Percentiles rank a stretch among this genome's conserved stretches.
phyloP scores from a whole-genome alignment of 2,113 vertebrate species.

The Zootoca vivipara region DNA sequence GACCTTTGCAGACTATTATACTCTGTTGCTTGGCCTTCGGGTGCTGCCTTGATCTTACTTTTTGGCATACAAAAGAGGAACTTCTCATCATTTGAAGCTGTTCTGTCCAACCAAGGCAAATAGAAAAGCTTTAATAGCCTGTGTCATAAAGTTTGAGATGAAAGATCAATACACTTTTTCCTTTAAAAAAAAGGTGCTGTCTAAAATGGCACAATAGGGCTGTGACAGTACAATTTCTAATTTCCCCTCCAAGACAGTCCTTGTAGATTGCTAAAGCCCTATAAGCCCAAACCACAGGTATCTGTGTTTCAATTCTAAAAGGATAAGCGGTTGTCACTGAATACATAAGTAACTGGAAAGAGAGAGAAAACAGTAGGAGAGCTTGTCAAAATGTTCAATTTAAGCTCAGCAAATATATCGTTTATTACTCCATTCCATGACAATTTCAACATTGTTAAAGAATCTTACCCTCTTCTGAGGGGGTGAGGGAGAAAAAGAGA shows the following conservation, averaged over 20 bases:
- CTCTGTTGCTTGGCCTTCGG: neutral
- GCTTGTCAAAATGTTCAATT: neutral
- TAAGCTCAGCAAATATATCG: neutral
- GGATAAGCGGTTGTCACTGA: constrained; percentile 24
- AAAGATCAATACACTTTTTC: neutral
- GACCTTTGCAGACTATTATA: neutral
- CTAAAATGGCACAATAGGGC: constrained; percentile 14
- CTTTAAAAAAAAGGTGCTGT: neutral
- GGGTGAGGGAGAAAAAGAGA: neutral
- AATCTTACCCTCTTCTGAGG: neutral
- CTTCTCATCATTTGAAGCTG: neutral
- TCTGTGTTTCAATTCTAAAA: constrained; percentile 31
- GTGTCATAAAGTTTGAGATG: neutral
- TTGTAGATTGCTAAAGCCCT: constrained; percentile 13
- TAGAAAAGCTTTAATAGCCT: neutral
- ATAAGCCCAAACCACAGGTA: constrained; percentile 3
- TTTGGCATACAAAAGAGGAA: neutral
- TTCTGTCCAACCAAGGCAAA: neutral
- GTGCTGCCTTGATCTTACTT: neutral
- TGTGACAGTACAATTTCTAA: neutral
- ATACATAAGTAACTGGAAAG: rapidly evolving
- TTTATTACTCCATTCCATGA: constrained; percentile 19
- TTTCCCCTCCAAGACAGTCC: neutral
- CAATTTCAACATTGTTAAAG: constrained; percentile 26
- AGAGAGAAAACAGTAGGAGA: constrained; percentile 23